Evolutionary conservation across 2,113 vertebrate species (phyloP).

Genomic region (Bungarus multicinctus): DNA sequence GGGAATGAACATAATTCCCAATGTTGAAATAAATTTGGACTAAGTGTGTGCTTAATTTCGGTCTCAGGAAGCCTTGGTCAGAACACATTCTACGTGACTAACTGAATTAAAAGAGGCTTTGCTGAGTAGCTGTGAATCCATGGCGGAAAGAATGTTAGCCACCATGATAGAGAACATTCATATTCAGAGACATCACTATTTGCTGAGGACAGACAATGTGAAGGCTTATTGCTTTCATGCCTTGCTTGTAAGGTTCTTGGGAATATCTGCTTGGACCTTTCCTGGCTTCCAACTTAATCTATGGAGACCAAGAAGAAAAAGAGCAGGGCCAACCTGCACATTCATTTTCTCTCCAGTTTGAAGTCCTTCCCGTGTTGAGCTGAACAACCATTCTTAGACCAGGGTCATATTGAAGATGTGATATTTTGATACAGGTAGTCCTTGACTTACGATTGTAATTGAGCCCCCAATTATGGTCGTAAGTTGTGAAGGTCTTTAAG

Average conservation of each 20-base stretch:
- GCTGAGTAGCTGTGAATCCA: background rate
- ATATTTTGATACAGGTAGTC: background rate
- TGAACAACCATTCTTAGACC: background rate
- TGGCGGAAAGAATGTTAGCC: background rate
- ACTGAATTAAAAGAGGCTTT: background rate
- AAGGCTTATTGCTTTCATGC: background rate
- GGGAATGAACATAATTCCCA: too few species aligned
- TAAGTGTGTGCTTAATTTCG: too few species aligned
- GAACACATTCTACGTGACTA: background rate
- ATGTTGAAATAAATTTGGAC: too few species aligned
- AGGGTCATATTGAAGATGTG: background rate
- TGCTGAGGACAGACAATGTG: background rate
- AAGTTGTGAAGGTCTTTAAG: too few species aligned
- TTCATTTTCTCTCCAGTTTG: background rate
- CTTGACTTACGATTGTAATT: too few species aligned
- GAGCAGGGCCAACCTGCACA: background rate
- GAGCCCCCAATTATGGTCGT: too few species aligned
- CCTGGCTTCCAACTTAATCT: background rate
- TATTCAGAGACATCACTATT: background rate
- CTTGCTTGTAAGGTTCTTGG: background rate
- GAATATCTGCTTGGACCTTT: background rate
- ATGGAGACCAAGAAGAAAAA: background rate
- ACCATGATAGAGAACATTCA: background rate
- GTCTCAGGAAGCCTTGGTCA: too few species aligned
- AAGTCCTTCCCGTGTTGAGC: background rate